A percentile compares a stretch with the other conserved stretches of the same genome.
Evolutionary conservation across 2,888 invertebrate species (phyloP).

Genomic region (Cataglyphis altisquamis): DNA sequence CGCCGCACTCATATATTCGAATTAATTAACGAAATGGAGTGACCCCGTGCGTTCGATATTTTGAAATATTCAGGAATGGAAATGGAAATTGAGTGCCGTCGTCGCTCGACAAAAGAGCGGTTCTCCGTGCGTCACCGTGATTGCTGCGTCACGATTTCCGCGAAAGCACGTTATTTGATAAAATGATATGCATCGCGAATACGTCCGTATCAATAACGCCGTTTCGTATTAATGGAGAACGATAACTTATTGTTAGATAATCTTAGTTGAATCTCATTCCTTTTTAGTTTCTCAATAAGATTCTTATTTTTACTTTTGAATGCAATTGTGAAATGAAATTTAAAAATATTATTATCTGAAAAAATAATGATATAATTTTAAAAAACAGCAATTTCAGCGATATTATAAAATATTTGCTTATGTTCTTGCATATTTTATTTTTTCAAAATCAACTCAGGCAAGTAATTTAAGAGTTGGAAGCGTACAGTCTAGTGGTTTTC

Average conservation of each 20-base stretch:
- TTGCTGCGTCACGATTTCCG: conserved; percentile 18
- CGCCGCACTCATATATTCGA: conserved; percentile 43
- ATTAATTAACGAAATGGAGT: conserved; percentile 63
- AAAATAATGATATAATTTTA: background rate
- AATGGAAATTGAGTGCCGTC: conserved; percentile 56
- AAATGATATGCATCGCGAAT: background rate
- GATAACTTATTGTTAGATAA: background rate
- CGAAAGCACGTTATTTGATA: conserved; percentile 31
- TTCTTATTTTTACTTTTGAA: background rate
- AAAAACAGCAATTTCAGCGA: background rate
- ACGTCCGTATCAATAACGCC: background rate
- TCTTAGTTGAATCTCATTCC: background rate
- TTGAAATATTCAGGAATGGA: conserved; percentile 59
- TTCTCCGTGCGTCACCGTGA: background rate
- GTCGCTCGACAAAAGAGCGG: conserved; percentile 20
- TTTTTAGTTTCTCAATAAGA: background rate
- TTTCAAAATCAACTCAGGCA: background rate
- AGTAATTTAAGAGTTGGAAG: conserved; percentile 6
- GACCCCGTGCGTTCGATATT: conserved; percentile 41
- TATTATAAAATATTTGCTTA: background rate
- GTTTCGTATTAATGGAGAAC: background rate
- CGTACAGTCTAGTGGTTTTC: background rate
- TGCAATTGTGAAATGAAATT: background rate
- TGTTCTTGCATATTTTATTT: background rate
- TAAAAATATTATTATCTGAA: background rate